Evolutionary conservation across 2,797 vertebrate species (phyloP).

Genomic region (Phrynocephalus guinanensis): DNA sequence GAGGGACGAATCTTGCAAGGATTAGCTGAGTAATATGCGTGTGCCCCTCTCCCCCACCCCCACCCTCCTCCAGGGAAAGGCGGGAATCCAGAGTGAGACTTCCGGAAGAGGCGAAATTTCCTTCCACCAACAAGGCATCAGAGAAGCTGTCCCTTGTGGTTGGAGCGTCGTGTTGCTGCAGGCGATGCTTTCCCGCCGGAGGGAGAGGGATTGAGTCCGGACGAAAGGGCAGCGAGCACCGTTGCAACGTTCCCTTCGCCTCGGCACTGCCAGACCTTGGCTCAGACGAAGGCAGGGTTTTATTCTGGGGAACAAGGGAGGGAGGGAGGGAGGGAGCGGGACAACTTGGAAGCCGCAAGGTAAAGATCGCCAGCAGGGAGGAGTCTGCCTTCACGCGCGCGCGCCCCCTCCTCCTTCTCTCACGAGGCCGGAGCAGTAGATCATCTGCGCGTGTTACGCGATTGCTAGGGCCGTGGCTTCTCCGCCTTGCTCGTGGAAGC

Average conservation of each 20-base stretch:
- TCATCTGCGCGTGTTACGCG: neutral
- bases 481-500: neutral
- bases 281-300: neutral
- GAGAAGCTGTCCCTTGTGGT: constrained; percentile 55
- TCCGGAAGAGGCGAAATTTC: neutral
- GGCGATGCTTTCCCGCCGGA: neutral
- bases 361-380: neutral
- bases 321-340: neutral
- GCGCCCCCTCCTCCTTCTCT: neutral
- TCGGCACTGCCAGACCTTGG: too few species aligned
- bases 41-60: neutral
- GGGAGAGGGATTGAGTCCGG: too few species aligned
- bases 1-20: too few species aligned
- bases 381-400: neutral
- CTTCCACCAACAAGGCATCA: constrained; percentile 11
- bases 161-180: neutral
- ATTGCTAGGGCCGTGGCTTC: neutral
- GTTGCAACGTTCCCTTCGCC: neutral
- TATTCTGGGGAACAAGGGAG: neutral
- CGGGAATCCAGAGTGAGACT: constrained; percentile 44
- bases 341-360: neutral
- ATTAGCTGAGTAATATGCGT: too few species aligned
- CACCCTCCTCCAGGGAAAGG: constrained; percentile 16
- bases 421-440: neutral
- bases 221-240: neutral